These are phyloP conservation scores for Cyphotilapia sp. DNA, from an alignment of 2,113 vertebrate genomes.

Conservation along the genomic window DNA sequence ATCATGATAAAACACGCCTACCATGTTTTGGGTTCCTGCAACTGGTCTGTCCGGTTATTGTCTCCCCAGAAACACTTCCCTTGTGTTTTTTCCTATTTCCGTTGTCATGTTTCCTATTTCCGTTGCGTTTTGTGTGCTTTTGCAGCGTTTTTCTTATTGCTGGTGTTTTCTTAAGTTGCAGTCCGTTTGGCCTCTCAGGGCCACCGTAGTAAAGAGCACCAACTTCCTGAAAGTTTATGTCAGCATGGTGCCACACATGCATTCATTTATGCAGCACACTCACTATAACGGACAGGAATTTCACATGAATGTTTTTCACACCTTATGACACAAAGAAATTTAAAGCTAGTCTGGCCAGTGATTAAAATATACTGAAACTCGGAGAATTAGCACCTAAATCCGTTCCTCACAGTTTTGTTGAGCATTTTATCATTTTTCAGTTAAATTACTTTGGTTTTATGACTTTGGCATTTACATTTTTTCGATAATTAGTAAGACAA, in stretches of 20 bases:
- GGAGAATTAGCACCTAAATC: not conserved
- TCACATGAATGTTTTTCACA: not conserved
- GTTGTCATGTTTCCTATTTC: not conserved
- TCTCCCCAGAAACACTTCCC: not conserved
- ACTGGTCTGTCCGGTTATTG: not conserved
- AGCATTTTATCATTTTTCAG: rapidly evolving
- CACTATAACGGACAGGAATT: not conserved
- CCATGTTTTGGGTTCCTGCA: not conserved
- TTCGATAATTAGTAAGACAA: not conserved
- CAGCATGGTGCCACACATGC: not conserved
- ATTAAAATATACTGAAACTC: not conserved
- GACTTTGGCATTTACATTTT: not conserved
- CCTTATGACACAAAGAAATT: not conserved
- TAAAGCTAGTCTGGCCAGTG: not conserved
- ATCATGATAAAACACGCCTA: not conserved
- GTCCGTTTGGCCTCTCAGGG: not conserved
- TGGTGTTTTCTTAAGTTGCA: not conserved
- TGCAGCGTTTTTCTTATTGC: not conserved
- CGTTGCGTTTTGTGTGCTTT: not conserved
- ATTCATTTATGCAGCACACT: not conserved
- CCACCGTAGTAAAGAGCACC: not conserved
- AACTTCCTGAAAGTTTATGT: not conserved
- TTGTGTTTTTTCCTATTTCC: not conserved
- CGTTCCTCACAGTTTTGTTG: not conserved
- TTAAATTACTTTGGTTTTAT: not conserved